phyloP scores from a whole-genome alignment of 2,113 vertebrate genomes.

The Donacobius atricapilla region DNA sequence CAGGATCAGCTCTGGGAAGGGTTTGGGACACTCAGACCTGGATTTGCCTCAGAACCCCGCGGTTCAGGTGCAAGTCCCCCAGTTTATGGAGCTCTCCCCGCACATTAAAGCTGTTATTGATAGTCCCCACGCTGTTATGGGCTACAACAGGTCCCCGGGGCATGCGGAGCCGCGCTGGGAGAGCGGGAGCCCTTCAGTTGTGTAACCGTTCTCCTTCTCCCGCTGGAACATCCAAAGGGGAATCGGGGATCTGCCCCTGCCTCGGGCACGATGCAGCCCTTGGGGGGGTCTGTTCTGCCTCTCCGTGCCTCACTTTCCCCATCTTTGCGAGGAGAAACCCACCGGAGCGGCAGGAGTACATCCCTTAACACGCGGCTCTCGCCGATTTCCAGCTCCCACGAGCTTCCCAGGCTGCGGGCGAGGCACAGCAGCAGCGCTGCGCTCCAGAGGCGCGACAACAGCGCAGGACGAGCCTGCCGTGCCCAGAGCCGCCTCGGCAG shows the following conservation, averaged over 20 bases:
- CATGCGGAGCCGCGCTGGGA: accelerated
- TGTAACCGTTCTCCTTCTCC: background rate
- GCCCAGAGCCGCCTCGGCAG: background rate
- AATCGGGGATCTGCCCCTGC: background rate
- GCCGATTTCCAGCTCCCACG: background rate
- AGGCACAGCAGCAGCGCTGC: background rate
- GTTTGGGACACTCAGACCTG: accelerated
- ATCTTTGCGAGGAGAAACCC: accelerated
- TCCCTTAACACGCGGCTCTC: background rate
- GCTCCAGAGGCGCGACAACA: background rate
- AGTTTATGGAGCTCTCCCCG: background rate
- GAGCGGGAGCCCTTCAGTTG: background rate
- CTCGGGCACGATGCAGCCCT: background rate
- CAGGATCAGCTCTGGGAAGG: background rate
- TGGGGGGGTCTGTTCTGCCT: background rate
- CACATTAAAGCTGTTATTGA: background rate
- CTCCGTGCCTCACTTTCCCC: background rate
- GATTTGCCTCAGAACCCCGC: background rate
- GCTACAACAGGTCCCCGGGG: background rate
- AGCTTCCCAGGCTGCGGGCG: background rate
- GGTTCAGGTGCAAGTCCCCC: background rate
- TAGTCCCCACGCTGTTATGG: accelerated
- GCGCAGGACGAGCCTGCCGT: background rate
- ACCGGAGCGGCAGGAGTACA: accelerated
- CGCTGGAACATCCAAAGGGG: background rate